These are phyloP conservation scores for Setipinna tenuifilis DNA, from an alignment of 2,797 vertebrate genomes.

Conservation along the genomic window DNA sequence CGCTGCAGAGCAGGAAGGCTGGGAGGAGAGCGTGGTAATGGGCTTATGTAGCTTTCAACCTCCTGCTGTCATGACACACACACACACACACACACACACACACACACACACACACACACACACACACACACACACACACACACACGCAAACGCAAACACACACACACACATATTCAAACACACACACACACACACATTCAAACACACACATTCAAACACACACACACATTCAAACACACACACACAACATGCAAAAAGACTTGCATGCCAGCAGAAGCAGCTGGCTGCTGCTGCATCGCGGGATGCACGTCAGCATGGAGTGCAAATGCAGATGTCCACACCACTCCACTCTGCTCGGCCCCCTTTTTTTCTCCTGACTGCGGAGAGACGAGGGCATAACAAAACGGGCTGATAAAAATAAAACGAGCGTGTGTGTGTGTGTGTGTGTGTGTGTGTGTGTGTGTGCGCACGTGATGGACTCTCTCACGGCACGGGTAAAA, in stretches of 20 bases:
- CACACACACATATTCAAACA: too few relatives aligned
- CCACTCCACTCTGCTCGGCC: too few relatives aligned
- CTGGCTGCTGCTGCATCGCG: neutral
- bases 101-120: neutral
- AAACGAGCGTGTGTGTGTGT: neutral
- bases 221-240: neutral
- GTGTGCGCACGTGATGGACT: neutral
- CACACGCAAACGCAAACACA: neutral
- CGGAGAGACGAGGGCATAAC: neutral
- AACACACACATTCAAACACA: neutral
- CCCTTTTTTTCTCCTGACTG: neutral
- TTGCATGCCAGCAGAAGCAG: neutral
- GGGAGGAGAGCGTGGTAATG: neutral
- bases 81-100: neutral
- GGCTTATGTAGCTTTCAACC: conserved; percentile 8
- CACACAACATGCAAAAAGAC: neutral
- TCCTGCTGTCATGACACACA: conserved; percentile 7
- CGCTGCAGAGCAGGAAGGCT: neutral
- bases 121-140: neutral
- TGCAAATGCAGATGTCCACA: neutral
- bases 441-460: neutral
- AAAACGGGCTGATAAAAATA: neutral
- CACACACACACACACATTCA: conserved; percentile 19
- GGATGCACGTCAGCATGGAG: conserved; percentile 19
- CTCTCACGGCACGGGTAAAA: neutral